phyloP scores from a whole-genome alignment of 2,797 vertebrate species.

The Hypotaenidia philippensis region DNA sequence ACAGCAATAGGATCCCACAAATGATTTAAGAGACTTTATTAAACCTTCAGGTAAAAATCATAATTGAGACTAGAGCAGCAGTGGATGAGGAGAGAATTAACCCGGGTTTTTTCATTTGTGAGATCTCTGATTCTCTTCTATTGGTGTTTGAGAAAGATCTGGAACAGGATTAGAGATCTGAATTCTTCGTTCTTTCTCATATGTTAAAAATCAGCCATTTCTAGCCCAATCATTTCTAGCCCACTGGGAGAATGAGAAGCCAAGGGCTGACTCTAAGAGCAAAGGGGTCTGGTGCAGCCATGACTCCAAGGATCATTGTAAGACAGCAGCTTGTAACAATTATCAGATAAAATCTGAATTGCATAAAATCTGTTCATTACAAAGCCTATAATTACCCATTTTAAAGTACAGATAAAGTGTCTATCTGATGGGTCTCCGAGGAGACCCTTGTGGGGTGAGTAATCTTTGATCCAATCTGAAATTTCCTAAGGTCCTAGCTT shows the following conservation, averaged over 20 bases:
- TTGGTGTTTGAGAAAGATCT: neutral
- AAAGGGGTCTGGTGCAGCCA: neutral
- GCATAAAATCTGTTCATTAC: neutral
- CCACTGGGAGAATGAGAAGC: neutral
- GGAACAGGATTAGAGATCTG: neutral
- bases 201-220: neutral
- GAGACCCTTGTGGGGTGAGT: neutral
- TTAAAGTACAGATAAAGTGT: neutral
- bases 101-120: neutral
- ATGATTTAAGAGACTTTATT: neutral
- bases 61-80: neutral
- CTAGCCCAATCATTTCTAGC: neutral
- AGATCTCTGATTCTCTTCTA: neutral
- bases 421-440: neutral
- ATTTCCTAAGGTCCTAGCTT: neutral
- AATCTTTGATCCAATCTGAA: neutral
- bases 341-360: neutral
- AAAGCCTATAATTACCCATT: neutral
- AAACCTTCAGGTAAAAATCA: neutral
- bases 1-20: neutral
- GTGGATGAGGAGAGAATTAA: neutral
- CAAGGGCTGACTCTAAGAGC: neutral
- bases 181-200: neutral
- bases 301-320: neutral
- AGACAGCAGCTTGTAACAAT: neutral